Evolutionary conservation across 23 tunicate species (phyloP).

Genomic region (Diplosoma virens): DNA sequence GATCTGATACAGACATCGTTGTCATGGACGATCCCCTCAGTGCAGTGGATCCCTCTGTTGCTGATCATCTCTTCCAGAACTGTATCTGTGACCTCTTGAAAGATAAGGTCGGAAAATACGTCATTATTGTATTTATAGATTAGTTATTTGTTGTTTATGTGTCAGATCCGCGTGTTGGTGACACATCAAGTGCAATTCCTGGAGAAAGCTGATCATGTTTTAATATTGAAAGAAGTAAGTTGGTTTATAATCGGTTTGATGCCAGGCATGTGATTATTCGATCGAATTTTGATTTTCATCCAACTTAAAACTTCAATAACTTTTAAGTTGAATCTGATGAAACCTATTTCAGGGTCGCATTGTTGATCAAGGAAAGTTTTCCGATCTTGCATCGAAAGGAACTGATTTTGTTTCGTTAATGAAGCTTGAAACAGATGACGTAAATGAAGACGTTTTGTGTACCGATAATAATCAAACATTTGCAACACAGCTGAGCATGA

Average conservation of each 20-base stretch:
- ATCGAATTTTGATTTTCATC: no score
- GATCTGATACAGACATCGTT: conserved; percentile 37
- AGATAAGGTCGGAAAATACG: conserved; percentile 60
- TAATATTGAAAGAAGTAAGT: conserved; percentile 86
- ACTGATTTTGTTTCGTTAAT: conserved; percentile 19
- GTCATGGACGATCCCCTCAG: conserved; percentile 91
- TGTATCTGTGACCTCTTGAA: conserved; percentile 72
- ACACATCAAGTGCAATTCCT: conserved; percentile 86
- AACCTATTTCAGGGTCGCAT: conserved; percentile 19
- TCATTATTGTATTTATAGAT: no score
- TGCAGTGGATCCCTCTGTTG: conserved; percentile 88
- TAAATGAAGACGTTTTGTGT: not conserved
- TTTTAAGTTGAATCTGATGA: no score
- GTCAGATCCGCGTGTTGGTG: conserved; percentile 69
- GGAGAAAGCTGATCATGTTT: conserved; percentile 63
- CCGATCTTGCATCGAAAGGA: not conserved
- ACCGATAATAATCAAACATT: no score
- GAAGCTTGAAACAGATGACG: not conserved
- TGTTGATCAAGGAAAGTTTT: conserved; percentile 6
- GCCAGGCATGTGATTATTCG: no score
- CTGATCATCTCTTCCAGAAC: conserved; percentile 48
- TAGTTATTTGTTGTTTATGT: not conserved
- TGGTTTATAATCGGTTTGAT: no score
- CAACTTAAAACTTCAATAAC: no score
- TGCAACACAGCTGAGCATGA: no score